A percentile compares a stretch with the other conserved stretches of the same genome.
phyloP scores from a whole-genome alignment of 2,797 vertebrate genomes.

The Xenopus petersii region DNA sequence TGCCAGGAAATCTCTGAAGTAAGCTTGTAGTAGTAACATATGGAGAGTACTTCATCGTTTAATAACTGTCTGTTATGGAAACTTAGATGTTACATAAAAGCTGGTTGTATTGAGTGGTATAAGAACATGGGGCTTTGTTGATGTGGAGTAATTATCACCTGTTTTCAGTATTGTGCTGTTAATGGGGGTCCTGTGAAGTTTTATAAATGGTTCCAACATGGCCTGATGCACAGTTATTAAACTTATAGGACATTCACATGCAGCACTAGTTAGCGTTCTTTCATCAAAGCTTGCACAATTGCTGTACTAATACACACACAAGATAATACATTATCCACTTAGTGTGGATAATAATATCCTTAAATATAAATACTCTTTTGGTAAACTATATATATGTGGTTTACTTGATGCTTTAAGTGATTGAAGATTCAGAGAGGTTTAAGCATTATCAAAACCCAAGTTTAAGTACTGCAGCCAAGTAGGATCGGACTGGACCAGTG shows the following conservation, averaged over 20 bases:
- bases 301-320: too few relatives aligned
- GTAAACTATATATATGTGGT: too few relatives aligned
- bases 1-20: conserved; percentile 62
- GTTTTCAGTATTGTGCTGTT: neutral
- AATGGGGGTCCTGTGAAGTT: neutral
- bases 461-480: too few relatives aligned
- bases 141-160: neutral
- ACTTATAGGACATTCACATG: neutral
- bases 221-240: neutral
- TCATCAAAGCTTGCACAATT: too few relatives aligned
- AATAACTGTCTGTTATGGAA: conserved; percentile 44
- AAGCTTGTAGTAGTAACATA: conserved; percentile 60
- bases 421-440: too few relatives aligned
- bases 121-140: neutral
- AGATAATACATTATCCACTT: too few relatives aligned
- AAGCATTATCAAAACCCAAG: too few relatives aligned
- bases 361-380: too few relatives aligned
- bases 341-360: too few relatives aligned
- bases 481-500: too few relatives aligned
- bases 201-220: neutral
- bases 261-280: neutral
- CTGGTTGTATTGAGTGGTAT: fast-evolving
- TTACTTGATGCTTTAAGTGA: too few relatives aligned
- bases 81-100: conserved; percentile 15
- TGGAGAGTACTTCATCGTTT: conserved; percentile 46